Base-by-base conservation (phyloP, 1,140 invertebrate genomes). In the Diachasma alloeum region DNA sequence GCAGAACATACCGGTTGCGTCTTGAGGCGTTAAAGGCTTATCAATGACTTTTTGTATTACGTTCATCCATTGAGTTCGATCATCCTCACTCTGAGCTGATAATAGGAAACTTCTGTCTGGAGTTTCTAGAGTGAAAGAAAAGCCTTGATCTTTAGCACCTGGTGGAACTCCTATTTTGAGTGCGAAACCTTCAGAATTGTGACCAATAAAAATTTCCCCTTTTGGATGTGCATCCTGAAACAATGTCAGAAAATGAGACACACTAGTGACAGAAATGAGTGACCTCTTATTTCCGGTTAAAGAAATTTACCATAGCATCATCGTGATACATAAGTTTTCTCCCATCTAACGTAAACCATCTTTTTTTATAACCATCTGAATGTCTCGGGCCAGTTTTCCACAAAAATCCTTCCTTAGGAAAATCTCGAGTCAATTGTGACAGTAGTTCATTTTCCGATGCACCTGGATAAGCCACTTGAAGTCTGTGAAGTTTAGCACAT, bases 271-370 rank as follows among this genome's bases (percentile, higher is more conserved):
- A n/a, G n/a, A n/a, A n/a, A n/a, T n/a, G n/a, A n/a, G n/a, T n/a
- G n/a, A n/a, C n/a, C n/a, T n/a, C n/a, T n/a, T n/a, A n/a, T n/a
- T n/a, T n/a, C n/a, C n/a, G n/a, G n/a, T n/a, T n/a, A n/a, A 72
- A 48, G 42, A 36, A 42, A 74, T 87, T 89, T 86, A 94, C 93
- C 90, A 94, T 87, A 37, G 95, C 94, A 85, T 96, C 95, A 84
- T 96, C 94, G 81, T 96, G 95, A 83, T 97, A 97, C 95, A 97
- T 97, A 2, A 98, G 90, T 88, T 97, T 97, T 70, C 96, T 92
- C 79, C 94, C 93, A 82, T 97, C 96, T n/a, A 97, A 85, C 0
- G 95, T 96, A 83, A 97, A 97, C 96, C 96, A 97, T 56, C 96
- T 88, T 82, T 94, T 94, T 81, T 94, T 94, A 83, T 95, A 97